Evolutionary conservation across 2,888 invertebrate genomes (phyloP), one percentile per base, ranked within the genome.

Genomic region (Meandrusa payeni): DNA sequence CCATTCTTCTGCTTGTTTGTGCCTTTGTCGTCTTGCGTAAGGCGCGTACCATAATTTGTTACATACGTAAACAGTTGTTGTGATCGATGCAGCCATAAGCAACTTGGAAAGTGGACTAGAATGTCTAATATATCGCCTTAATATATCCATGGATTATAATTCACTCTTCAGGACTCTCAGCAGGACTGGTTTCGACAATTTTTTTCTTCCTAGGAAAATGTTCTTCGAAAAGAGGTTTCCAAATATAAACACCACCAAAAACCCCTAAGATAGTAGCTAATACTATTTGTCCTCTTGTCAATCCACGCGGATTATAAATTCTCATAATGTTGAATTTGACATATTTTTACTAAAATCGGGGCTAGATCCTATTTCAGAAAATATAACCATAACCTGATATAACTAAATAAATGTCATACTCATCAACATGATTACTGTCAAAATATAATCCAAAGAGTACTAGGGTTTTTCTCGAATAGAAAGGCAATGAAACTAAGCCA

Each of bases 161-260:
- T 48, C 31, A 23, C 24, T 32, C n/a, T n/a, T n/a, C 28, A 34
- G 31, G 5, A 9, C n/a, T n/a, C n/a, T n/a, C n/a, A n/a, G 10
- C 10, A 15, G 38, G 2, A 27, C 15, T 27, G 1, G 19, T 46
- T 62, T 46, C 20, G 56, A 47, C 29, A 15, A 10, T 29, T 48
- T 49, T 50, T 28, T 50, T 52, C 28, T 51, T 57, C 54, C 36
- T 56, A 6, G 63, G 62, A 49, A 59, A 75, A 48, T 61, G 59
- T 2, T 80, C 72, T 41, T 74, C 63, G 37, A 89, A 69, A 3
- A 85, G 26, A 1, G 89, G 89, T 57, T 71, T 80, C 89, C 89
- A 90, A 54, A 89, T 83, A 52, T 90, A 90, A 48, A 82, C 52
- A 48, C 89, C 89, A 41, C 82, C 63, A 28, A 82, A 53, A 37